These are phyloP conservation scores for Apamea crenata DNA, from an alignment of 2,888 invertebrate genomes.

Conservation along the genomic window DNA sequence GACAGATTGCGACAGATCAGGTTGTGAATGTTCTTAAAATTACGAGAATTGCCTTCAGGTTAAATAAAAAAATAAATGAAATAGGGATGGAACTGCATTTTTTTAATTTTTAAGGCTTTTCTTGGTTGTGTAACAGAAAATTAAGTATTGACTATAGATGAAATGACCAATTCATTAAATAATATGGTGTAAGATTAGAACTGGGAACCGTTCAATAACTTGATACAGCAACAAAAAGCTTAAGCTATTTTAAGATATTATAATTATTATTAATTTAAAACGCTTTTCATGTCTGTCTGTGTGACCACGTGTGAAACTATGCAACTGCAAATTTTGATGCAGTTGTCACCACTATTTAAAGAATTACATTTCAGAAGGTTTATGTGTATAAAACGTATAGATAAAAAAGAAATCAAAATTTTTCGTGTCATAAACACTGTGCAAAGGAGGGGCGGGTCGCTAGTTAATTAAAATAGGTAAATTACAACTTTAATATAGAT, in stretches of 20 bases:
- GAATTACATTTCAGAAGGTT: background rate
- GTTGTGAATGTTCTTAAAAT: no score
- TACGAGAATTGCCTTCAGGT: no score
- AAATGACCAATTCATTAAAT: background rate
- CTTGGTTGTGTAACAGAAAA: background rate
- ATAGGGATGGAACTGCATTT: background rate
- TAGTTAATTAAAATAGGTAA: background rate
- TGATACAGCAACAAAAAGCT: background rate
- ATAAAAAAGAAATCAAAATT: background rate
- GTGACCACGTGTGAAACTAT: no score
- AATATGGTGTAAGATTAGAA: background rate
- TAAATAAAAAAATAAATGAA: background rate
- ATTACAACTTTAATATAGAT: background rate
- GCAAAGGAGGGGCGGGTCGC: background rate
- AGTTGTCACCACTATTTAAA: background rate
- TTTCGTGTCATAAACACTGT: background rate
- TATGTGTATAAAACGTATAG: no score
- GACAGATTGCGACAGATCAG: no score
- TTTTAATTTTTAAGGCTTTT: background rate
- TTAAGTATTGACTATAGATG: background rate
- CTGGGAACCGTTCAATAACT: background rate
- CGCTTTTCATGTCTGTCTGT: background rate
- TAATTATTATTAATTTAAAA: background rate
- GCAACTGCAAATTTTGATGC: no score
- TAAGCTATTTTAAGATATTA: background rate